phyloP scores from a whole-genome alignment of 2,113 vertebrate genomes.

The Takifugu flavidus region DNA sequence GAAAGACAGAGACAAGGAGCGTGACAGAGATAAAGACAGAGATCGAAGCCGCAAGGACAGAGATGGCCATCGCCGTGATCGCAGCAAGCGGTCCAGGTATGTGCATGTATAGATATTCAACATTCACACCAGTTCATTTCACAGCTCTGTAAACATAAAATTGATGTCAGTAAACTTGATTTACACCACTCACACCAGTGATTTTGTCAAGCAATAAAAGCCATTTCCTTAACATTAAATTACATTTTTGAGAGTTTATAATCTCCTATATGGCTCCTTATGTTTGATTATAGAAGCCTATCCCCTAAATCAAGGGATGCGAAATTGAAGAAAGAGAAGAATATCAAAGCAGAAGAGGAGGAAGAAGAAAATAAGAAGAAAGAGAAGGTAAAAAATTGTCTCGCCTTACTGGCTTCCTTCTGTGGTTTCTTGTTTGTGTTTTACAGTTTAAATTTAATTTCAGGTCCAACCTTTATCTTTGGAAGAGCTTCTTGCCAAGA shows the following conservation, averaged over 20 bases:
- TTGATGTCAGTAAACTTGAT: too few relatives aligned
- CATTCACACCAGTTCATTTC: too few relatives aligned
- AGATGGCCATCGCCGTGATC: constrained; percentile 84
- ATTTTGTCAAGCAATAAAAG: neutral
- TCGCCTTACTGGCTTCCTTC: neutral
- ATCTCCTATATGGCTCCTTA: too few relatives aligned
- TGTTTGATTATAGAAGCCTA: constrained; percentile 64
- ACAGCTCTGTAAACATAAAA: too few relatives aligned
- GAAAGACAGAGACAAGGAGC: constrained; percentile 84
- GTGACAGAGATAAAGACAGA: constrained; percentile 82
- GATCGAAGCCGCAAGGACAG: constrained; percentile 86
- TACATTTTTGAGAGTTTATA: too few relatives aligned
- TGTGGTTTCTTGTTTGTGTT: neutral
- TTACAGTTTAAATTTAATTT: neutral
- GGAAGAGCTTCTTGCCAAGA: constrained; percentile 95
- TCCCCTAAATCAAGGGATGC: constrained; percentile 87
- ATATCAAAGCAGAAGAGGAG: constrained; percentile 86
- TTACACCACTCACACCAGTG: too few relatives aligned
- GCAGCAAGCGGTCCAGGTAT: constrained; percentile 83
- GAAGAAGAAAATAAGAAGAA: constrained; percentile 86
- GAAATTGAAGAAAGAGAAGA: constrained; percentile 85
- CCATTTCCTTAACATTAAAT: too few relatives aligned
- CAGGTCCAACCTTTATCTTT: constrained; percentile 91
- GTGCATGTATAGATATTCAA: neutral
- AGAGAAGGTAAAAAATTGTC: constrained; percentile 74